These are phyloP conservation scores for Alectoris magna DNA, from an alignment of 2,797 vertebrate species.

Conservation along the genomic window DNA sequence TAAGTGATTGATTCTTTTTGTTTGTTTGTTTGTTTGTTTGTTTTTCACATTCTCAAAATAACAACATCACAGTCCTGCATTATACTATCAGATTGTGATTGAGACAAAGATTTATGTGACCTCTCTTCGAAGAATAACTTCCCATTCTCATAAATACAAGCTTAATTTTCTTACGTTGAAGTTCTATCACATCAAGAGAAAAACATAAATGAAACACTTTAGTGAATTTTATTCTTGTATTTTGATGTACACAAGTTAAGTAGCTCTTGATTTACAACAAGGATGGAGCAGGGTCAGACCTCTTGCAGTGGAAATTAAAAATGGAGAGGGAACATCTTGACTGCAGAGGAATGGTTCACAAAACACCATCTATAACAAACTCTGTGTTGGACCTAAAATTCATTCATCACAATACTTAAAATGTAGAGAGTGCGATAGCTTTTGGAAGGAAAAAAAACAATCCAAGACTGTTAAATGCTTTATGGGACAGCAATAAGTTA, in stretches of 20 bases:
- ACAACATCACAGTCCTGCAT: neutral
- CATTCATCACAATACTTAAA: neutral
- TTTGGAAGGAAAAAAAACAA: neutral
- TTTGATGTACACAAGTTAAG: neutral
- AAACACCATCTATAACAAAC: neutral
- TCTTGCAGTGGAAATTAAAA: neutral
- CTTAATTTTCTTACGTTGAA: neutral
- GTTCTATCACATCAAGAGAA: neutral
- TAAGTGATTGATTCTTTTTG: neutral
- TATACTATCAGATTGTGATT: neutral
- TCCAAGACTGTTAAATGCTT: neutral
- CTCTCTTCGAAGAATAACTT: neutral
- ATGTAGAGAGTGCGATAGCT: neutral
- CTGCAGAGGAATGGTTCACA: neutral
- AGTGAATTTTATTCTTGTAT: neutral
- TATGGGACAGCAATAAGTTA: neutral
- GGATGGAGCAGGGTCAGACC: rapidly evolving
- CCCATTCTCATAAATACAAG: neutral
- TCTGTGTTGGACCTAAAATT: neutral
- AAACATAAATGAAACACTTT: neutral
- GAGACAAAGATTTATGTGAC: neutral
- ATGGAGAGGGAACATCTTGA: neutral
- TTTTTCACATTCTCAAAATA: neutral
- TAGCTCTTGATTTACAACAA: neutral
- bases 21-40: neutral